Base-by-base conservation (phyloP, 2,113 vertebrate genomes). In the Oryzias javanicus region DNA sequence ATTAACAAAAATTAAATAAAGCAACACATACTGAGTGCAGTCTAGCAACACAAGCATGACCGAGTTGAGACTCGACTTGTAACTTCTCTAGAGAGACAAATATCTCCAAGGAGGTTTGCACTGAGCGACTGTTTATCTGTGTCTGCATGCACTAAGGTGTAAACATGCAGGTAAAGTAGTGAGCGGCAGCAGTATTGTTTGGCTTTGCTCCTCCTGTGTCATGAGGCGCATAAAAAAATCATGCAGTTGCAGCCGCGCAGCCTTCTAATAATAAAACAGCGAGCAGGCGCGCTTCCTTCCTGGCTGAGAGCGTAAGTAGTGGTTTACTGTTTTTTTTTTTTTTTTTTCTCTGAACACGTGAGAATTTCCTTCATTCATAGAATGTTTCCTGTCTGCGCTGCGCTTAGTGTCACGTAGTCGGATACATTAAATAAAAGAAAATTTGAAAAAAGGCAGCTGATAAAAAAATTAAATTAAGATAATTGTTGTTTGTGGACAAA, bases 351-450 rank as follows among this genome's bases (percentile, higher is more conserved):
- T 85, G 25, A 83, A 86, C 77, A 85, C 49, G 65, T 80, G 86
- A 80, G 77, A 84, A 61, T 81, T 83, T 79, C 81, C 75, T 81
- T 89, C 88, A 90, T 90, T 90, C 89, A 91, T 88, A 78, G 61
- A 80, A 69, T 67, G 55, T 74, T 91, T 89, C 88, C 90, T 87
- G 87, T 77, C 65, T 66, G 52, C 60, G 19, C 64, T 75, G 60
- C 42, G 64, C 57, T 42, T 49, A 49, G 56, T 44, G 46, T 68
- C 54, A 79, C 29, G 1, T 42, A 49, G 29, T 55, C n/a, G 7
- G 16, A 55, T 56, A 48, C 50, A 58, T 35, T 12, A 35, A 35
- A 10, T 12, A 35, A 35, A 35, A 35, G 35, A 35, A 35, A 10
- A 12, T 10, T 12, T 4, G 1, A 27, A 35, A 35, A 35, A 35